These are phyloP conservation scores for Agrochola lychnidis DNA, from an alignment of 2,888 invertebrate species.

Conservation along the genomic window DNA sequence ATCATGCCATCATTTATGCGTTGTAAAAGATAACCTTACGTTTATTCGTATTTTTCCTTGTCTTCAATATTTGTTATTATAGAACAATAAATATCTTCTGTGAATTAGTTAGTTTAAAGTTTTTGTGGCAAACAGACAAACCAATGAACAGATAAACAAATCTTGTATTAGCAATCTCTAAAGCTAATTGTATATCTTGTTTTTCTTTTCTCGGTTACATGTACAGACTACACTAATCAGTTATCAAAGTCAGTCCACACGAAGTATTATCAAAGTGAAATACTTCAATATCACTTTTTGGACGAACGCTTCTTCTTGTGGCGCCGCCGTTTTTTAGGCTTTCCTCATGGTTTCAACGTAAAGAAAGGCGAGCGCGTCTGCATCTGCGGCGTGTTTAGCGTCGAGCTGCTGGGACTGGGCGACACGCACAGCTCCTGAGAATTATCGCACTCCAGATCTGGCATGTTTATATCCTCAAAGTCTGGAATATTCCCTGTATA, in stretches of 20 bases:
- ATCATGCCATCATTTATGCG: not conserved
- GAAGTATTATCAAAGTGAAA: slow-evolving; percentile 33
- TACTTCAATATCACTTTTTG: slow-evolving; percentile 43
- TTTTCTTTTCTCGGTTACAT: slow-evolving; percentile 26
- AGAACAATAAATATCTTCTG: slow-evolving; percentile 12
- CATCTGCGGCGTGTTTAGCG: slow-evolving; percentile 86
- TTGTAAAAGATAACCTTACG: slow-evolving; percentile 10
- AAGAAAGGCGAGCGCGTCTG: slow-evolving; percentile 80
- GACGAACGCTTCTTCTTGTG: slow-evolving; percentile 62
- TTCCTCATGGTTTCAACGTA: slow-evolving; percentile 77
- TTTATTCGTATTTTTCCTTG: slow-evolving; percentile 12
- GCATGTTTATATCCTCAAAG: slow-evolving; percentile 88
- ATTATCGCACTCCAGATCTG: slow-evolving; percentile 83
- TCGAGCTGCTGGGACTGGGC: slow-evolving; percentile 75
- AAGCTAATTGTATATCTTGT: slow-evolving; percentile 8
- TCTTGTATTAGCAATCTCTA: slow-evolving; percentile 16
- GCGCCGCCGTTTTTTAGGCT: slow-evolving; percentile 61
- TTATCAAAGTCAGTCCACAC: slow-evolving; percentile 56
- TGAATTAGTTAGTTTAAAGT: slow-evolving; percentile 17
- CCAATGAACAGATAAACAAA: slow-evolving; percentile 22
- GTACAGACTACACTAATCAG: slow-evolving; percentile 53
- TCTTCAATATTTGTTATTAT: slow-evolving; percentile 5
- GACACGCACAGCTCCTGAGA: slow-evolving; percentile 77
- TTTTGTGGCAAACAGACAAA: slow-evolving; percentile 11
- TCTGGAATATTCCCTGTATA: slow-evolving; percentile 90